Percentiles rank a stretch among this genome's conserved stretches.
These are phyloP conservation scores for Gallirallus australis DNA, from an alignment of 2,797 vertebrate species.

Conservation along the genomic window DNA sequence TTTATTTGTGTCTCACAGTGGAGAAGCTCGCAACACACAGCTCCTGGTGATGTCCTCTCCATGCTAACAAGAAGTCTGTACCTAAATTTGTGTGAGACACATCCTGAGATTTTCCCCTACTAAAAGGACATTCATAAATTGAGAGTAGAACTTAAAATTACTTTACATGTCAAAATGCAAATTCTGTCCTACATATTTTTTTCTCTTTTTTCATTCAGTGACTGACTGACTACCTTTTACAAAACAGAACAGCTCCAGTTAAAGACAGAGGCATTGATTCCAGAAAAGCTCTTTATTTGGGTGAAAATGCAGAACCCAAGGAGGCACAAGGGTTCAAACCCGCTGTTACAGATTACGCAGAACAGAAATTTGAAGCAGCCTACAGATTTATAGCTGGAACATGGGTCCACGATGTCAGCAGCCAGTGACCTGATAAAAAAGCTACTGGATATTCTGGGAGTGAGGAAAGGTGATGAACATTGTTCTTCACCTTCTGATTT, in stretches of 20 bases:
- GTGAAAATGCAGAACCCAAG: background rate
- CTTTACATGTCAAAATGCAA: background rate
- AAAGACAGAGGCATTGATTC: background rate
- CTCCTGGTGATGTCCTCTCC: background rate
- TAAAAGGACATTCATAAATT: background rate
- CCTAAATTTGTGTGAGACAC: background rate
- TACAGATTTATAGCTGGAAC: background rate
- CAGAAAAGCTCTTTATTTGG: background rate
- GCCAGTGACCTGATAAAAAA: background rate
- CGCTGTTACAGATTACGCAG: background rate
- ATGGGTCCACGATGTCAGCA: background rate
- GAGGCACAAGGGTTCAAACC: background rate
- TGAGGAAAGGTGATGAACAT: background rate
- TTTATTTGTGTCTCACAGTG: accelerated
- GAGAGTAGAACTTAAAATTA: background rate
- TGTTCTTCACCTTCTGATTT: background rate
- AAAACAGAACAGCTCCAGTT: background rate
- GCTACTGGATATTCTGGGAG: background rate
- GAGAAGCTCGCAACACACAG: background rate
- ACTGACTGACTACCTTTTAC: background rate
- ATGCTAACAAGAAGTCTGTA: accelerated
- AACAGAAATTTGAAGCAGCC: background rate
- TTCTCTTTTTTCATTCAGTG: background rate
- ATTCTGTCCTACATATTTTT: background rate
- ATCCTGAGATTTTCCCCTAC: background rate